Conservation (phyloP, 2,888 invertebrate genomes). For the Apotomis capreana region DNA sequence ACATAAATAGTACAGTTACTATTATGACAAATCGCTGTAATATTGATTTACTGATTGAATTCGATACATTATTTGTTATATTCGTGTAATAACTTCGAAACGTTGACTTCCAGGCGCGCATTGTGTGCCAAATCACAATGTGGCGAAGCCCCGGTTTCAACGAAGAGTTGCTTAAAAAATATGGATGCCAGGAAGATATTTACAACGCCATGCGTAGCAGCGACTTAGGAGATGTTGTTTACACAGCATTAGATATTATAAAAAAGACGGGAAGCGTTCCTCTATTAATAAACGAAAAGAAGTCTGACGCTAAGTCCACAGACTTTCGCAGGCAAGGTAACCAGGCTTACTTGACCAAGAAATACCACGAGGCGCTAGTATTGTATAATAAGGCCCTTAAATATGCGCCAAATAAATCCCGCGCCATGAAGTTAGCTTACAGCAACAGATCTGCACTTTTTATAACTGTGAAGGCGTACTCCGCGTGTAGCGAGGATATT, state of each 20-base stretch:
- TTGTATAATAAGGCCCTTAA: slow-evolving; percentile 51
- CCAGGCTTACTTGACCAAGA: slow-evolving; percentile 37
- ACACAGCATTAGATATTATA: slow-evolving; percentile 43
- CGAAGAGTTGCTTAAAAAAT: slow-evolving; percentile 27
- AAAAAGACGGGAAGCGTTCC: slow-evolving; percentile 45
- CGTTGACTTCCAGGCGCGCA: slow-evolving; percentile 9
- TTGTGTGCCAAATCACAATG: slow-evolving; percentile 13
- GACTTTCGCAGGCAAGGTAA: slow-evolving; percentile 49
- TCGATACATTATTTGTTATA: not conserved
- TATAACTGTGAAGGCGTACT: slow-evolving; percentile 38
- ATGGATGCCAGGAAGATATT: slow-evolving; percentile 42
- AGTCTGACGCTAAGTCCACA: slow-evolving; percentile 45
- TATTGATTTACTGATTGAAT: not conserved
- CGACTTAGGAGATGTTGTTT: slow-evolving; percentile 48
- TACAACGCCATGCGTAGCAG: slow-evolving; percentile 48
- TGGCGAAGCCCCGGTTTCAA: slow-evolving; percentile 24
- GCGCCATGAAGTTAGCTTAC: slow-evolving; percentile 48
- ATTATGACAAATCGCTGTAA: not conserved
- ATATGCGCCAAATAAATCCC: slow-evolving; percentile 50
- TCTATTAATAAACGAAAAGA: slow-evolving; percentile 28
- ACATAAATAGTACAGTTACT: not conserved
- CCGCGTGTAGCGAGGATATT: slow-evolving; percentile 50
- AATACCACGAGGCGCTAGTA: slow-evolving; percentile 42
- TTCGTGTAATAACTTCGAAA: not conserved
- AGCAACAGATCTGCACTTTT: slow-evolving; percentile 53